Conservation (phyloP, 2,797 vertebrate genomes). For the Urosaurus nigricauda region DNA sequence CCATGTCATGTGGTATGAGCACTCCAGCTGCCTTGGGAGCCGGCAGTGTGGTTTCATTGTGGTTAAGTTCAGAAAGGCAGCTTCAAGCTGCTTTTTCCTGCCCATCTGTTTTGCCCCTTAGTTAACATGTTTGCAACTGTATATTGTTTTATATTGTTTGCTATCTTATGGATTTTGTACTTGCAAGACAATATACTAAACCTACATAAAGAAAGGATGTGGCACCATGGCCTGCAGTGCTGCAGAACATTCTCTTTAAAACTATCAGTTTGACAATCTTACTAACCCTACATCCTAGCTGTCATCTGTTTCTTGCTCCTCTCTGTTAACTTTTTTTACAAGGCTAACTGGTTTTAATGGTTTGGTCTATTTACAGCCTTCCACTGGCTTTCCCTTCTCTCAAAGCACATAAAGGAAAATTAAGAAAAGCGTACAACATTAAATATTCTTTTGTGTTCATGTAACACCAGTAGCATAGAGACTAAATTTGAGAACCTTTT, state of each 20-base stretch:
- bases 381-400: not conserved
- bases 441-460: not conserved
- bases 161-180: not conserved
- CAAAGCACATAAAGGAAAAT: not conserved
- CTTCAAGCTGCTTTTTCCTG: too few relatives aligned
- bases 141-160: not conserved
- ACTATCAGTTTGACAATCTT: not conserved
- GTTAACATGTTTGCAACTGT: not conserved
- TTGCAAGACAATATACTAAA: not conserved
- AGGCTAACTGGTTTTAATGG: too few relatives aligned
- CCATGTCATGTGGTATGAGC: too few relatives aligned
- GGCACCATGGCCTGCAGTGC: too few relatives aligned
- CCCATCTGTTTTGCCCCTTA: too few relatives aligned
- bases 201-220: not conserved
- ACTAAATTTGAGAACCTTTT: not conserved
- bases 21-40: too few relatives aligned
- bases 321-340: too few relatives aligned
- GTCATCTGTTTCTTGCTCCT: too few relatives aligned
- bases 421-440: not conserved
- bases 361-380: too few relatives aligned
- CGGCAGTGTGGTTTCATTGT: too few relatives aligned
- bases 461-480: not conserved
- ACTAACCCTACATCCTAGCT: too few relatives aligned
- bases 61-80: too few relatives aligned
- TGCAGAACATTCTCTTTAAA: not conserved